These are phyloP conservation scores for Chamaetylas fuelleborni DNA, from an alignment of 2,113 vertebrate species.

Conservation along the genomic window DNA sequence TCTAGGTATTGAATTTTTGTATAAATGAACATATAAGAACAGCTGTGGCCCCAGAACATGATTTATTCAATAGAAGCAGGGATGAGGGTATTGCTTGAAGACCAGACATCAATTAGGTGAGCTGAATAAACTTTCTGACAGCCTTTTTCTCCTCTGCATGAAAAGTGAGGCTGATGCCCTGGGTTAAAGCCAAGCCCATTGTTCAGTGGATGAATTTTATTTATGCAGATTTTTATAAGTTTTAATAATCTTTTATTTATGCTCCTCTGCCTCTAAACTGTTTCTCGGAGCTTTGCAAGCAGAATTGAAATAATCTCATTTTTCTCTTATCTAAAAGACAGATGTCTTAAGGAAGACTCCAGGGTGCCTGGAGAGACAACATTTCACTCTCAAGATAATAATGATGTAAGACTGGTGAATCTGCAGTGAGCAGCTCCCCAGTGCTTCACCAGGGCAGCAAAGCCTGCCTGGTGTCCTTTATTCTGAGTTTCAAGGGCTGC, in stretches of 20 bases:
- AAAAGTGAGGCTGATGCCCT: background rate
- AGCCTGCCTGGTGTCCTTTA: background rate
- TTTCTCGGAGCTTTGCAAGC: background rate
- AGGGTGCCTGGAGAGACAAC: background rate
- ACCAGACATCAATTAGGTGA: background rate
- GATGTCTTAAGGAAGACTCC: background rate
- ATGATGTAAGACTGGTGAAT: background rate
- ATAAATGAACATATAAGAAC: background rate
- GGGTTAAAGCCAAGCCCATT: background rate
- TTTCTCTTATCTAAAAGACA: background rate
- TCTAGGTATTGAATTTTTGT: background rate
- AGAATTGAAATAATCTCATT: slow-evolving; percentile 13
- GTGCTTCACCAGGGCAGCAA: background rate
- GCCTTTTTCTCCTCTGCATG: background rate
- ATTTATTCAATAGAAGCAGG: background rate
- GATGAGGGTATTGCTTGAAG: background rate
- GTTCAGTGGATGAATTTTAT: background rate
- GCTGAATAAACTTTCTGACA: background rate
- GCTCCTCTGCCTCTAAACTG: background rate
- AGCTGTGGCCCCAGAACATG: background rate
- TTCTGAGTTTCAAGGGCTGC: background rate
- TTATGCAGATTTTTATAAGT: background rate
- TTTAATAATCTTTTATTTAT: slow-evolving; percentile 29
- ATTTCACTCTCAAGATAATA: background rate
- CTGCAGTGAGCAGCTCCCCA: background rate